A percentile compares a stretch with the other conserved stretches of the same genome.
phyloP scores from a whole-genome alignment of 2,888 invertebrate genomes.

The Noctuana brunneofusca region DNA sequence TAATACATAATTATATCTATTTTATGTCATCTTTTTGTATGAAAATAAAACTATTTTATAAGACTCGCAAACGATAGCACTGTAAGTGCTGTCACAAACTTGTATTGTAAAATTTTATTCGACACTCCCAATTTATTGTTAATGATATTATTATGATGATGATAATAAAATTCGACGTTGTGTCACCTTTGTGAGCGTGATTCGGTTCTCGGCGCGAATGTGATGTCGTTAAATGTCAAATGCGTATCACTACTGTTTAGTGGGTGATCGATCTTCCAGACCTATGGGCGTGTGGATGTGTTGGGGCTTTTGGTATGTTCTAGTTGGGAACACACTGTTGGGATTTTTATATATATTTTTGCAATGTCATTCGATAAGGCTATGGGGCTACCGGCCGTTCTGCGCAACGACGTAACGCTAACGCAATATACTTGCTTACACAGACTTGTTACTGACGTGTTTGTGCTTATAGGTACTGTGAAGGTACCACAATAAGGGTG shows the following conservation, averaged over 20 bases:
- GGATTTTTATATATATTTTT: conserved; percentile 41
- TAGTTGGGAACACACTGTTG: conserved; percentile 34
- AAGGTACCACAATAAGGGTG: not conserved
- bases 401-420: not conserved
- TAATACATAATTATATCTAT: conserved; percentile 19
- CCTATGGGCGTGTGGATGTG: conserved; percentile 8
- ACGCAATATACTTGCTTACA: conserved; percentile 17
- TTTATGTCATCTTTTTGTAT: conserved; percentile 27
- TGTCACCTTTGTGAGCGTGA: conserved; percentile 11
- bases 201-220: conserved; percentile 16
- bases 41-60: conserved; percentile 14
- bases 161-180: not conserved
- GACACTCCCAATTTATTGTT: not conserved
- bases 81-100: conserved; percentile 8
- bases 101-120: conserved; percentile 1
- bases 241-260: not conserved
- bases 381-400: conserved; percentile 15
- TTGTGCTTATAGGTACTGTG: conserved; percentile 9
- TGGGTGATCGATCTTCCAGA: conserved; percentile 4
- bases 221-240: conserved; percentile 1
- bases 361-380: conserved; percentile 30
- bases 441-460: conserved; percentile 10
- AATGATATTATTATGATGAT: not conserved
- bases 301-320: conserved; percentile 1
- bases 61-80: conserved; percentile 12